Base-by-base conservation (phyloP, 2,797 vertebrate species). In the Cyclopterus lumpus region DNA sequence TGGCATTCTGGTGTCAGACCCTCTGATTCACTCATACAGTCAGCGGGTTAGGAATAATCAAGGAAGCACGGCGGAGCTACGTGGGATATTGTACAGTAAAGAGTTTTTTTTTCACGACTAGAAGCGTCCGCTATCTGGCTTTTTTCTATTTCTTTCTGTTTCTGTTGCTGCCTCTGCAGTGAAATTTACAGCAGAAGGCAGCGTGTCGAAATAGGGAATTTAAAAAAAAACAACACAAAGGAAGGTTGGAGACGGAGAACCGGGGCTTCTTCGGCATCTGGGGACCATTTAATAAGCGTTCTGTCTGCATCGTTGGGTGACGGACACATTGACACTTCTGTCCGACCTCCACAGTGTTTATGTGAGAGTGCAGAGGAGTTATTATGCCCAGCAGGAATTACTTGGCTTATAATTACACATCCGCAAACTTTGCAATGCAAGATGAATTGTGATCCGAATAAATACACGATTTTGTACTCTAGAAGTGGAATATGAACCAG, bases 31-130 rank as follows among this genome's bases (percentile, higher is more conserved):
- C 24, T 0, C n/a, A 6, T 60, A 28, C 36, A 48, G 49, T 69
- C 34, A 51, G 9, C 22, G 2, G 8, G 58, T 63, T 79, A 32
- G 79, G 53, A 36, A 69, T 57, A 73, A 71, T 72, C 44, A 38
- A 9, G 28, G 40, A 28, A 26, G 51, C 57, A 26, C 28, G 64
- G 54, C 12, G 12, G 14, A 36, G 67, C 70, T 38, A 14, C 32
- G 42, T 51, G 61, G 61, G 34, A 42, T 59, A n/a, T 67, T 55
- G 55, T 32, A 63, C 66, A 53, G 36, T 36, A n/a, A 32, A 38
- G 42, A 60, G 44, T n/a, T n/a, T n/a, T n/a, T 30, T 70, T 70
- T 53, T 70, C 58, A 55, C 15, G 0, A 55, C 61, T 40, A 3
- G 0, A 34, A 63, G 54, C 40, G 40, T 42, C 40, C 40, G 40